Conservation (phyloP, 2,113 vertebrate species). For the Ondatra zibethicus region DNA sequence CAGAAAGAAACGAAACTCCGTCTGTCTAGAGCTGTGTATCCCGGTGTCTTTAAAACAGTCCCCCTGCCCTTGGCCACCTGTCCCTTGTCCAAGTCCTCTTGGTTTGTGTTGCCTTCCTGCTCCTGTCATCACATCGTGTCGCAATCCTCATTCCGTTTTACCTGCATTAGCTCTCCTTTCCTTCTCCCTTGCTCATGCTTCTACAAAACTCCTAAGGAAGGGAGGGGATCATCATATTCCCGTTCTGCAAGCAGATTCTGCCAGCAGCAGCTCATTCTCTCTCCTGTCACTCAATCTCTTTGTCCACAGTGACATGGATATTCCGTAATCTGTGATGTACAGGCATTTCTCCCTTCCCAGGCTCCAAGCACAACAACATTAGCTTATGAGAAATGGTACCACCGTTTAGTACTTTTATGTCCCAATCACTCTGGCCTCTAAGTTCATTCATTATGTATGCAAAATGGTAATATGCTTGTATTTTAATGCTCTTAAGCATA, state of each 20-base stretch:
- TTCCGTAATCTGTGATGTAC: background rate
- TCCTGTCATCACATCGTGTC: accelerated
- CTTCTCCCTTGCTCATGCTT: background rate
- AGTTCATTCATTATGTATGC: constrained; percentile 84
- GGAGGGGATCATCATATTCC: background rate
- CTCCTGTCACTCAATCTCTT: background rate
- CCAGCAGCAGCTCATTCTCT: background rate
- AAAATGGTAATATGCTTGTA: constrained; percentile 81
- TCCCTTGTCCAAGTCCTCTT: background rate
- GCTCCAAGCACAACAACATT: background rate
- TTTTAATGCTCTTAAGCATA: constrained; percentile 85
- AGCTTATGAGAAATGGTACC: constrained; percentile 54
- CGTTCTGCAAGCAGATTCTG: background rate
- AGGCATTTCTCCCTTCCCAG: background rate
- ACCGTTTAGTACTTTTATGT: constrained; percentile 69
- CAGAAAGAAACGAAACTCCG: background rate
- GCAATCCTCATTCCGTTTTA: background rate
- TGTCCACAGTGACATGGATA: background rate
- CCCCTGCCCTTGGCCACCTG: accelerated
- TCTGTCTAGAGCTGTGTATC: background rate
- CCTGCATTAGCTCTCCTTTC: background rate
- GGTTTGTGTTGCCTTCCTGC: background rate
- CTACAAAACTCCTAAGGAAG: background rate
- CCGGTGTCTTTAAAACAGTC: too few relatives aligned
- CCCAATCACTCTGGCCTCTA: constrained; percentile 77